Base-by-base conservation (phyloP, 2,113 vertebrate genomes). In the Motacilla alba region DNA sequence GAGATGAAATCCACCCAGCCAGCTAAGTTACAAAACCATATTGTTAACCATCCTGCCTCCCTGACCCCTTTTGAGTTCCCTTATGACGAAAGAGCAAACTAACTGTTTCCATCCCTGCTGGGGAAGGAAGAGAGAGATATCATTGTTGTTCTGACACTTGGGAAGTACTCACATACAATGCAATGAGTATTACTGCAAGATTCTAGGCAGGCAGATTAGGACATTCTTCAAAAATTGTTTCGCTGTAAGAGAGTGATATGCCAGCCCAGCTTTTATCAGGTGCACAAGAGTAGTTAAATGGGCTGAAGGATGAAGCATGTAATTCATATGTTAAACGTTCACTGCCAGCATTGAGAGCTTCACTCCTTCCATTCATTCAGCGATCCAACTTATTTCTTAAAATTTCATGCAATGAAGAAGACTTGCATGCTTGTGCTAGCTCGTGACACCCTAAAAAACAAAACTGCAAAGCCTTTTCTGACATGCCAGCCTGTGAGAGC, bases 401-500 rank as follows among this genome's bases (percentile, higher is more conserved):
- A 53, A 93, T 93, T 90, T 88, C 47, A 63, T 70, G 64, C 55
- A 77, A 90, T n/a, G 47, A 52, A 90, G 41, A 94, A 90, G 88
- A n/a, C 41, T 95, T 90, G 50, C 72, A 93, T 15, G 24, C 78
- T 88, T 83, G 83, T 92, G 92, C 75, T 94, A 94, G 59, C 67
- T 79, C 80, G 88, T 93, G 82, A 93, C 85, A 96, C 67, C 83
- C 55, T 92, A 92, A 73, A 69, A 96, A 80, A 22, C 60, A 63
- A 87, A 95, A 83, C 93, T 94, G 93, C 93, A 97, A 94, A 94
- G 77, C 72, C 83, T 94, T 83, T 95, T 95, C 60, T 86, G 94
- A 92, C 95, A 96, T 73, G 87, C 83, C 89, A 96, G 94, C 74
- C 94, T 82, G 83, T 67, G 80, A 91, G 94, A 95, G 87, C 94